Evolutionary conservation across 1,140 invertebrate genomes (phyloP), one percentile per base, ranked within the genome.

Genomic region (Saxidomus purpurata): DNA sequence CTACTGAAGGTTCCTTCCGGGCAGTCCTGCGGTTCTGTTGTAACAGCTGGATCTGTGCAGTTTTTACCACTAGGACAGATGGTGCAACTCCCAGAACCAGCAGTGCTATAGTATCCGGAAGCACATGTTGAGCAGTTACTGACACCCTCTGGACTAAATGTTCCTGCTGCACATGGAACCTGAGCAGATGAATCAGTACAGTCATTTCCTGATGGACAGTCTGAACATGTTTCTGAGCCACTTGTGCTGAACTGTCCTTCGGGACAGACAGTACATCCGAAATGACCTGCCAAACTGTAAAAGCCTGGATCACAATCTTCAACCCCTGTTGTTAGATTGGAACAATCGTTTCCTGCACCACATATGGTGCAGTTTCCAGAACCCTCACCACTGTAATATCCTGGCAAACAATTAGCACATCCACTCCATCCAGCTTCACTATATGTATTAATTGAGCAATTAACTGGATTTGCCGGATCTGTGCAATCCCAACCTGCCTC

Each of bases 11-110:
- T 89, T 43, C 93, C 94, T 80, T 87, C 82, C 25, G 85, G 52
- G 87, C 93, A 94, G 49, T 91, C 84, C 17, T 77, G 89, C 9
- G 85, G 90, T 22, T 34, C 79, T 9, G 25, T 84, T 25, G 74
- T 89, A 13, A 19, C 69, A 28, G 90, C 84, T 25, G 87, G 79
- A 82, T 91, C 87, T 22, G 89, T 43, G 80, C 93, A 94, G 31
- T 92, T 76, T 19, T 87, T 83, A 15, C 94, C 93, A 8, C 67
- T 91, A 34, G 92, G 87, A 91, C 94, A 93, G 2, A 89, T 84
- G 22, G 79, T 88, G 82, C 91, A 92, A 76, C 55, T 80, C 31
- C 31, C 81, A 49, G 77, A 15, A 8, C 83, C 84, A 40, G 84
- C 49, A 43, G 43, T 61, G 55, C 84, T 91, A 88, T 86, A 85